phyloP scores from a whole-genome alignment of 1,140 invertebrate genomes.

The Cheumatopsyche charites region DNA sequence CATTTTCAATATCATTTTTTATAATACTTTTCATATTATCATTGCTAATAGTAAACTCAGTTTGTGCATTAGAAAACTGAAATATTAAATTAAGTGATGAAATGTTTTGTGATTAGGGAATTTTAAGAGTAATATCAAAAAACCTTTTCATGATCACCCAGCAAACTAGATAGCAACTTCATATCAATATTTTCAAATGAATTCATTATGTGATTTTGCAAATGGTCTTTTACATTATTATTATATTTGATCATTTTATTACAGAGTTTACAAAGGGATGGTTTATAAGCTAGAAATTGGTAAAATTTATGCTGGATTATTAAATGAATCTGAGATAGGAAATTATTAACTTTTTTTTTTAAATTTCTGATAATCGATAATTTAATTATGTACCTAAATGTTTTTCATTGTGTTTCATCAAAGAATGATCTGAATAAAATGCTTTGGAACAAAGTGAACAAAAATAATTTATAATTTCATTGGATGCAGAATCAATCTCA shows the following conservation, averaged over 20 bases:
- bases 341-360: too few species aligned
- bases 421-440: slow-evolving; percentile 34
- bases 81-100: too few species aligned
- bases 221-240: slow-evolving; percentile 42
- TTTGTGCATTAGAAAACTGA: too few species aligned
- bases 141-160: slow-evolving; percentile 45
- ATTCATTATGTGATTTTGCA: slow-evolving; percentile 39
- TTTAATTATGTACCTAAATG: slow-evolving; percentile 35
- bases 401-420: slow-evolving; percentile 40
- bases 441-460: slow-evolving; percentile 39
- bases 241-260: slow-evolving; percentile 46
- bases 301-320: neutral
- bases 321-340: too few species aligned
- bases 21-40: slow-evolving; percentile 39
- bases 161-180: slow-evolving; percentile 36
- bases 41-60: too few species aligned
- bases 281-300: slow-evolving; percentile 39
- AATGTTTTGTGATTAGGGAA: too few species aligned
- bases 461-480: slow-evolving; percentile 33
- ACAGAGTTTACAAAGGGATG: slow-evolving; percentile 47
- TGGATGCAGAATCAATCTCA: slow-evolving; percentile 28
- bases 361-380: too few species aligned
- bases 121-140: too few species aligned
- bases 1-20: slow-evolving; percentile 39
- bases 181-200: slow-evolving; percentile 39